Evolutionary conservation across 2,113 vertebrate genomes (phyloP).

Genomic region (Tympanuchus pallidicinctus): DNA sequence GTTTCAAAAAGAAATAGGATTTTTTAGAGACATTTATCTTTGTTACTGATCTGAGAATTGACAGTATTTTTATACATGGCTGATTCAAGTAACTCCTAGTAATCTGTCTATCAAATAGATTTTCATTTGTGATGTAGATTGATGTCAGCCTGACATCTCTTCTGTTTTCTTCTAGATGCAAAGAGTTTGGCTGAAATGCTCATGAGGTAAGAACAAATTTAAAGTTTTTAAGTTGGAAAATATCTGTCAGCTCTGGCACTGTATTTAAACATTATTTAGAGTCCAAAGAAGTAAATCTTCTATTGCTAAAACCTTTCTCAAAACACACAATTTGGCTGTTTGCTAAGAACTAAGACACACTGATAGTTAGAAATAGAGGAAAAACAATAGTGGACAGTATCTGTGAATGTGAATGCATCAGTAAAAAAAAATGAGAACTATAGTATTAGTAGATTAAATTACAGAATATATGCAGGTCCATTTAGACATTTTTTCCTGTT

Average conservation of each 20-base stretch:
- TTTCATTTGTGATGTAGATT: not conserved
- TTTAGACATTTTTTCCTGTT: not conserved
- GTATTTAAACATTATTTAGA: not conserved
- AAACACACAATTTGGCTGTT: not conserved
- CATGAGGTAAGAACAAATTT: slow-evolving; percentile 90
- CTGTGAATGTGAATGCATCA: not conserved
- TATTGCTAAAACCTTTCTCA: not conserved
- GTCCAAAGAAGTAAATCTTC: not conserved
- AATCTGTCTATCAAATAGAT: not conserved
- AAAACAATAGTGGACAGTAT: not conserved
- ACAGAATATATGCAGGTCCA: not conserved
- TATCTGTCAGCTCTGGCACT: not conserved
- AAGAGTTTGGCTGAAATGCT: slow-evolving; percentile 99
- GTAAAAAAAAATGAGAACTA: not conserved
- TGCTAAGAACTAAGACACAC: not conserved
- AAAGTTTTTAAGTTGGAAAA: not conserved
- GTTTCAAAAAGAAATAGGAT: not conserved
- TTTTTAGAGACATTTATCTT: not conserved
- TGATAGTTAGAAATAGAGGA: not conserved
- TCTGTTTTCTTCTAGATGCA: slow-evolving; percentile 90
- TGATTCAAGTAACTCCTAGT: not conserved
- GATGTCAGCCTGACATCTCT: slow-evolving; percentile 34
- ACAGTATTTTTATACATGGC: not conserved
- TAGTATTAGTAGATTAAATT: not conserved
- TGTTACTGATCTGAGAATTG: not conserved